These are phyloP conservation scores for Pasiphila rectangulata DNA, from an alignment of 2,888 invertebrate genomes.

Conservation along the genomic window DNA sequence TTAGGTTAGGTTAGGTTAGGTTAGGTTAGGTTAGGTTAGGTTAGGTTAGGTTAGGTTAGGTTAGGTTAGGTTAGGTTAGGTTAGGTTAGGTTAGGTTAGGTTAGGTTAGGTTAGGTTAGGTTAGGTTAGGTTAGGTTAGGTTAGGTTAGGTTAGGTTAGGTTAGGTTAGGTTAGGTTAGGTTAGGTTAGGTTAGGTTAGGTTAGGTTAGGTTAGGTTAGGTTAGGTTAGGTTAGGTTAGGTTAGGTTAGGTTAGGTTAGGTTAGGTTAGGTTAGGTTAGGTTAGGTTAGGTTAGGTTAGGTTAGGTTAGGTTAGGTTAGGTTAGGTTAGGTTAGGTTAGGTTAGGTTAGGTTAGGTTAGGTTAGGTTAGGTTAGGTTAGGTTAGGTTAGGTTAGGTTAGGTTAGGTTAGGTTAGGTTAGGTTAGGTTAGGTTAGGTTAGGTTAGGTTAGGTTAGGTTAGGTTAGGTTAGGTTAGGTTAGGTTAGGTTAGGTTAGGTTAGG, in stretches of 20 bases:
- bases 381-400: conserved; percentile 30
- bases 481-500: conserved; percentile 33
- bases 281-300: conserved; percentile 26
- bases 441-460: conserved; percentile 33
- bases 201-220: conserved; percentile 34
- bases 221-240: conserved; percentile 31
- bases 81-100: conserved; percentile 35
- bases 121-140: conserved; percentile 38
- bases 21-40: conserved; percentile 29
- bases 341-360: conserved; percentile 23
- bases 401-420: conserved; percentile 32
- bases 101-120: conserved; percentile 38
- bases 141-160: conserved; percentile 39
- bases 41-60: conserved; percentile 29
- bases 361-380: conserved; percentile 33
- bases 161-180: conserved; percentile 35
- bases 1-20: conserved; percentile 30
- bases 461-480: conserved; percentile 35
- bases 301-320: conserved; percentile 26
- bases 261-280: conserved; percentile 30
- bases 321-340: conserved; percentile 25
- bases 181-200: conserved; percentile 32
- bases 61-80: conserved; percentile 24
- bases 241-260: conserved; percentile 29
- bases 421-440: conserved; percentile 32